A percentile compares a stretch with the other conserved stretches of the same genome.
Evolutionary conservation across 2,888 invertebrate species (phyloP).

Genomic region (Leistus spinibarbis): DNA sequence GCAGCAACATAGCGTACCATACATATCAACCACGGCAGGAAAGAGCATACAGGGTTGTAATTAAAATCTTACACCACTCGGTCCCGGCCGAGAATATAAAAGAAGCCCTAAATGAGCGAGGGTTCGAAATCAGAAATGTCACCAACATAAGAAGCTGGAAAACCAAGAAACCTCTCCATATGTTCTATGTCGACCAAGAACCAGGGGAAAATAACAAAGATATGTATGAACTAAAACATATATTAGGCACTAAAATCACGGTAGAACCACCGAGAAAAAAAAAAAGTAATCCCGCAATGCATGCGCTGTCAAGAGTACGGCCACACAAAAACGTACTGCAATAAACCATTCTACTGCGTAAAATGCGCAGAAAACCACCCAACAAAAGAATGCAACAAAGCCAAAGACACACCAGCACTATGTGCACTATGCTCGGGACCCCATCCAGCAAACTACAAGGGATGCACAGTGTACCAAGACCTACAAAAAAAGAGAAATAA

Average conservation of each 20-base stretch:
- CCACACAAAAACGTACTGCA: conserved; percentile 42
- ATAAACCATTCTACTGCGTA: too few relatives aligned
- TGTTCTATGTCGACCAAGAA: conserved; percentile 41
- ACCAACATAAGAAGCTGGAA: too few relatives aligned
- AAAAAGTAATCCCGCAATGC: conserved; percentile 33
- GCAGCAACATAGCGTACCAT: conserved; percentile 37
- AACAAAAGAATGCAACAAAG: too few relatives aligned
- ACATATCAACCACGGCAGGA: conserved; percentile 41
- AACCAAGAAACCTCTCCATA: conserved; percentile 39
- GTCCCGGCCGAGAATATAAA: conserved; percentile 25
- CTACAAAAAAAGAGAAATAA: neutral
- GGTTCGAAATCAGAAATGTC: too few relatives aligned
- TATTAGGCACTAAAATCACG: conserved; percentile 34
- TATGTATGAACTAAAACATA: conserved; percentile 37
- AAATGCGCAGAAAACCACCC: too few relatives aligned
- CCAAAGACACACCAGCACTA: too few relatives aligned
- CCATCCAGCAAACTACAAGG: too few relatives aligned
- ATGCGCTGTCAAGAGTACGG: neutral
- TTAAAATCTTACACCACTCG: conserved; percentile 39
- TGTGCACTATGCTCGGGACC: too few relatives aligned
- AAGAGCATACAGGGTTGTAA: conserved; percentile 36
- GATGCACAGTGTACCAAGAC: too few relatives aligned
- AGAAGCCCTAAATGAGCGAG: conserved; percentile 23
- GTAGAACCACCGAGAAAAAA: conserved; percentile 39
- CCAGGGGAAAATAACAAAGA: conserved; percentile 41